These are phyloP conservation scores for Thymallus thymallus DNA, from an alignment of 2,113 vertebrate species.

Conservation along the genomic window DNA sequence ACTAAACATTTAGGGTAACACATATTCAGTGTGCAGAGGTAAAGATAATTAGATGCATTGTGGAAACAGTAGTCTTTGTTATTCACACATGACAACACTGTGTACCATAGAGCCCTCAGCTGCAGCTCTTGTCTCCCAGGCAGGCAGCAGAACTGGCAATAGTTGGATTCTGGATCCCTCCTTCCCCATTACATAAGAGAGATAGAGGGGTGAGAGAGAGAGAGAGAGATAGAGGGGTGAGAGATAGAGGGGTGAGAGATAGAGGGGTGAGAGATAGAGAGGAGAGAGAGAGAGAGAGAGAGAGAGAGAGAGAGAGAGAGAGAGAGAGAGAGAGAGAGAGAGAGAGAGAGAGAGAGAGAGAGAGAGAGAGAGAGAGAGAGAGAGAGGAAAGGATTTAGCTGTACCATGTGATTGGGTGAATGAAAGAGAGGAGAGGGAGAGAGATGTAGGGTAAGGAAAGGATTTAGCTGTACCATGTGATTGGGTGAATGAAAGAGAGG, in stretches of 20 bases:
- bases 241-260: too few species aligned
- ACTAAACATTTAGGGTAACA: too few species aligned
- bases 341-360: too few species aligned
- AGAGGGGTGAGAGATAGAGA: not conserved
- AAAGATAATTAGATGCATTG: too few species aligned
- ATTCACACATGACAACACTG: too few species aligned
- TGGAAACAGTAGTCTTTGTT: too few species aligned
- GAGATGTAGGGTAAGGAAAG: too few species aligned
- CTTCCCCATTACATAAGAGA: conserved; percentile 67
- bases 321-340: not conserved
- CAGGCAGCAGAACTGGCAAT: conserved; percentile 64
- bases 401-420: conserved; percentile 16
- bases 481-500: too few species aligned
- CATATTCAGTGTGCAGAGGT: not conserved
- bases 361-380: conserved; percentile 9
- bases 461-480: too few species aligned
- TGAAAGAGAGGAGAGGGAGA: not conserved
- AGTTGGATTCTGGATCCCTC: conserved; percentile 47
- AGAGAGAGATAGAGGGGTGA: not conserved
- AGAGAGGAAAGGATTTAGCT: not conserved
- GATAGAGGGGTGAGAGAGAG: too few species aligned
- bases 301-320: not conserved
- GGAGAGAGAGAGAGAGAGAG: not conserved
- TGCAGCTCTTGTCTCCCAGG: conserved; percentile 15
- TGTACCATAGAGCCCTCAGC: not conserved